Evolutionary conservation across 1,140 invertebrate genomes (phyloP).

Genomic region (Drosophila nannoptera): DNA sequence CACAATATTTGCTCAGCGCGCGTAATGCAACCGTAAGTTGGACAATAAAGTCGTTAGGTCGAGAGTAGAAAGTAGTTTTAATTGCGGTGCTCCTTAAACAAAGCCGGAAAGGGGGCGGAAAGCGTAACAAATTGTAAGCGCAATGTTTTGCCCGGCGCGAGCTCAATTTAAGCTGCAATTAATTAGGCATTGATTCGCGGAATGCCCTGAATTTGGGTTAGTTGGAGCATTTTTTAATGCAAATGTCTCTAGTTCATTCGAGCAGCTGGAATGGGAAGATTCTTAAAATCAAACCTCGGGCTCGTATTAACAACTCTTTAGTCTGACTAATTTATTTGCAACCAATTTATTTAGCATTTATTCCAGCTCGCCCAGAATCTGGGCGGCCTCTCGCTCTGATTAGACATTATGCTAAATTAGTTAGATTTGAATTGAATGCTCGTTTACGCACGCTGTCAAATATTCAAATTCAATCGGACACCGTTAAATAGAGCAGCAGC

Average conservation of each 20-base stretch:
- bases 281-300: too few species aligned
- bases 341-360: too few species aligned
- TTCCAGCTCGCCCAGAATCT: too few species aligned
- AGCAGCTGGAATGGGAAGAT: neutral
- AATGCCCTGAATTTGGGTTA: neutral
- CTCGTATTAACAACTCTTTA: too few species aligned
- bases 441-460: neutral
- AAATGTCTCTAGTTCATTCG: too few species aligned
- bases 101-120: neutral
- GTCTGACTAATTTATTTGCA: too few species aligned
- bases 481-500: neutral
- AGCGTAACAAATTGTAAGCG: neutral
- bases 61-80: conserved; percentile 8
- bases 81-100: conserved; percentile 7
- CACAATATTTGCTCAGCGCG: conserved; percentile 25
- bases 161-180: conserved; percentile 2
- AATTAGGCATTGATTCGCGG: neutral
- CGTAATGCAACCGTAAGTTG: neutral
- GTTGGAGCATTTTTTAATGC: too few species aligned
- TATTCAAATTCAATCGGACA: conserved; percentile 11
- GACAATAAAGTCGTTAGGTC: conserved; percentile 24
- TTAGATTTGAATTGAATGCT: conserved; percentile 1
- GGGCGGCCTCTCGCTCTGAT: neutral
- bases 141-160: neutral
- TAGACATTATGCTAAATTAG: neutral